Evolutionary conservation across 2,888 invertebrate genomes (phyloP).

Genomic region (Cremastinae sp.): DNA sequence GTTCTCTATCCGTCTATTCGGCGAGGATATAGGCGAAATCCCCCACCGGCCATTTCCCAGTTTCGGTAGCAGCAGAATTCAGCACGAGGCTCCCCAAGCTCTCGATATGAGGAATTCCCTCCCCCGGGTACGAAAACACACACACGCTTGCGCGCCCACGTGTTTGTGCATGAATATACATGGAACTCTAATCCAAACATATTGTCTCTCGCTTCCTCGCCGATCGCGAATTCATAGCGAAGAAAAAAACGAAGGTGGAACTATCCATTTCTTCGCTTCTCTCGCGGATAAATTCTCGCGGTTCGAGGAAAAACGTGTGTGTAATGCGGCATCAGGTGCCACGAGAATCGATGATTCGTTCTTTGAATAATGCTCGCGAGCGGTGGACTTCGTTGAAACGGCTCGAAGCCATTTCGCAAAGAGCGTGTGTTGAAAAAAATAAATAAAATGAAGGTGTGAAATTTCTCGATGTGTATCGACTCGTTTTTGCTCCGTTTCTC

Average conservation of each 20-base stretch:
- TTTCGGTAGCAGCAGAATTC: background rate
- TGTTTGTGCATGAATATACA: conserved; percentile 6
- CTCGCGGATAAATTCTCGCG: conserved; percentile 27
- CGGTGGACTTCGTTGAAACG: conserved; percentile 15
- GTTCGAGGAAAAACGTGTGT: conserved; percentile 11
- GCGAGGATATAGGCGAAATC: conserved; percentile 8
- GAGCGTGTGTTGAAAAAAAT: conserved; percentile 50
- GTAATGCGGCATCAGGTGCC: conserved; percentile 12
- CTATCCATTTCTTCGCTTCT: conserved; percentile 34
- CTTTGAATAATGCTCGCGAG: conserved; percentile 16
- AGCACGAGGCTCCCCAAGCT: conserved; percentile 12
- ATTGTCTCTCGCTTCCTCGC: conserved; percentile 61
- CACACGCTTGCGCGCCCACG: too few relatives aligned
- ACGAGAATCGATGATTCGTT: conserved; percentile 35
- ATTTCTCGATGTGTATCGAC: conserved; percentile 23
- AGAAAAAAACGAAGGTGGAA: conserved; percentile 32
- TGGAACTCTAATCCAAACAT: conserved; percentile 64
- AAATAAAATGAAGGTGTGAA: conserved; percentile 25
- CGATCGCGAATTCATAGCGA: conserved; percentile 31
- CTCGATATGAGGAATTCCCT: background rate
- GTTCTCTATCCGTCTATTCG: conserved; percentile 44
- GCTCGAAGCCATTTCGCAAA: conserved; percentile 50
- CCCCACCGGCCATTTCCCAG: conserved; percentile 11
- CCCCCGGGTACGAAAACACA: too few relatives aligned
- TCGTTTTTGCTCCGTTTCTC: conserved; percentile 13